A percentile compares a stretch with the other conserved stretches of the same genome.
Conservation (phyloP, 2,797 vertebrate species). For the Hoplostethus mediterraneus region DNA sequence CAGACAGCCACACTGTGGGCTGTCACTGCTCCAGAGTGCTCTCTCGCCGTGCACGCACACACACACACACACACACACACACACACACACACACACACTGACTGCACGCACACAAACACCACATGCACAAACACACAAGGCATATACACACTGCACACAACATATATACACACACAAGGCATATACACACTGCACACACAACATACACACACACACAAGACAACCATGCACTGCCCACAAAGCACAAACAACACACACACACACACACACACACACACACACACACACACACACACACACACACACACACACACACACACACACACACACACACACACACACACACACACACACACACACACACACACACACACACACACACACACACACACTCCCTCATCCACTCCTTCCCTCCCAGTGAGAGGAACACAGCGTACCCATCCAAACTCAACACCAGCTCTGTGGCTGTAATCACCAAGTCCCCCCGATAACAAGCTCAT, state of each 20-base stretch:
- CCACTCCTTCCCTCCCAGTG: not conserved
- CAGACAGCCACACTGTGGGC: slow-evolving; percentile 16
- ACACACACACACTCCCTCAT: not conserved
- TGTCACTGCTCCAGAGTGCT: not conserved
- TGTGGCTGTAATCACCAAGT: not conserved
- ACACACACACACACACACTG: not conserved
- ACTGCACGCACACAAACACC: too few species aligned
- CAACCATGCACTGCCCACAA: too few species aligned
- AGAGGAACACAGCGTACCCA: slow-evolving; percentile 1
- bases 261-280: not conserved
- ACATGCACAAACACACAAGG: not conserved
- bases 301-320: not conserved
- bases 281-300: not conserved
- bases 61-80: not conserved
- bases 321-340: too few species aligned
- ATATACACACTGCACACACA: too few species aligned
- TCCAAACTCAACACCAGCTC: not conserved
- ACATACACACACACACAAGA: slow-evolving; percentile 2
- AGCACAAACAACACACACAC: not conserved
- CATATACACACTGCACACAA: too few species aligned
- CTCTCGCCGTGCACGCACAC: not conserved
- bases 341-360: slow-evolving; percentile 9
- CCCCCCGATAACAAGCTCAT: not conserved
- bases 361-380: not conserved
- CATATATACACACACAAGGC: not conserved